A percentile compares a stretch with the other conserved stretches of the same genome.
Conservation (phyloP, 1,140 invertebrate genomes). For the Gryon sp. region DNA sequence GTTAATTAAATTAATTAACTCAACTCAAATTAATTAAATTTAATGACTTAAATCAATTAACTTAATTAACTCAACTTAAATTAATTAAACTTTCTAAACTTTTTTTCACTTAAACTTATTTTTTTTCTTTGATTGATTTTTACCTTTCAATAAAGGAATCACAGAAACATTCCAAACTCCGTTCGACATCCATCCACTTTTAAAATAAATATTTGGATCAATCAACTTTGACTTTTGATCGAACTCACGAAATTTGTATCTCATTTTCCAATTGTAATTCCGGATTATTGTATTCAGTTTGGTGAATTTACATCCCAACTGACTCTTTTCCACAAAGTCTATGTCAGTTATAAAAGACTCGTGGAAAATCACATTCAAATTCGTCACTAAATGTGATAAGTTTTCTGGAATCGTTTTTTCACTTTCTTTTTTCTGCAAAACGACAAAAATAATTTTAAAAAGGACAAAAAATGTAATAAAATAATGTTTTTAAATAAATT, state of each 20-base stretch:
- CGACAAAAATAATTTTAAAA: background rate
- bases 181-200: constrained; percentile 66
- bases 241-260: constrained; percentile 32
- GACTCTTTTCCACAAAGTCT: constrained; percentile 44
- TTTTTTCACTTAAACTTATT: too few relatives aligned
- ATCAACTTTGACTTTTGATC: background rate
- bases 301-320: constrained; percentile 23
- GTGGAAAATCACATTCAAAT: background rate
- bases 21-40: too few relatives aligned
- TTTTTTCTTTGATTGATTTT: constrained; percentile 4
- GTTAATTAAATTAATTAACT: too few relatives aligned
- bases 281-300: constrained; percentile 22
- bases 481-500: background rate
- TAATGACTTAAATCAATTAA: too few relatives aligned
- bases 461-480: too few relatives aligned
- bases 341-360: constrained; percentile 29
- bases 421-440: constrained; percentile 17
- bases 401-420: constrained; percentile 3
- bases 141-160: constrained; percentile 64
- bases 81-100: too few relatives aligned
- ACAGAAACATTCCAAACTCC: constrained; percentile 71
- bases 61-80: too few relatives aligned
- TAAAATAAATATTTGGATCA: background rate
- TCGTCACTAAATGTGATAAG: background rate
- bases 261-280: constrained; percentile 48